Conservation (phyloP, 2,888 invertebrate species). For the Parthenolecanium corni region DNA sequence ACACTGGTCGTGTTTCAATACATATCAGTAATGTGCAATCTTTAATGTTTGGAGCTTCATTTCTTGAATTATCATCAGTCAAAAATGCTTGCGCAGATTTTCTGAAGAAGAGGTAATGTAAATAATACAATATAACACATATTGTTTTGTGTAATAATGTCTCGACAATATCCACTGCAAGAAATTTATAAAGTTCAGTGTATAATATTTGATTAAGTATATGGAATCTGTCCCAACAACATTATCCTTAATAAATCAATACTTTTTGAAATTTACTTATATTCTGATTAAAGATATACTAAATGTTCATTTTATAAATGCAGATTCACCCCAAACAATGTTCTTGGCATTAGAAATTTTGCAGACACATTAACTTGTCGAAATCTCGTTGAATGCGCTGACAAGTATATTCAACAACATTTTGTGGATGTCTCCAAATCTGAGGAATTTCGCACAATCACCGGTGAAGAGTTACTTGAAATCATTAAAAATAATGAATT, state of each 20-base stretch:
- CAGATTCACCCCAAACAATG: constrained; percentile 66
- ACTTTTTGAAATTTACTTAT: too few relatives aligned
- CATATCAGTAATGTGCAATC: constrained; percentile 70
- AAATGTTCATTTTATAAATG: background rate
- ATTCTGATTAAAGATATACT: background rate
- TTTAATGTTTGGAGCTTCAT: constrained; percentile 72
- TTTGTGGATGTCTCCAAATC: constrained; percentile 63
- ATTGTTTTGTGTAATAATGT: too few relatives aligned
- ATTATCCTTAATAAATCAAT: background rate
- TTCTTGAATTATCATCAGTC: constrained; percentile 64
- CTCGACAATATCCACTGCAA: too few relatives aligned
- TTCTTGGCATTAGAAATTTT: constrained; percentile 65
- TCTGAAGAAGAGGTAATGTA: constrained; percentile 45
- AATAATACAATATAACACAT: too few relatives aligned
- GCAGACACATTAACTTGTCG: constrained; percentile 65
- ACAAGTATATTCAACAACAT: constrained; percentile 66
- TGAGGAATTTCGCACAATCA: constrained; percentile 60
- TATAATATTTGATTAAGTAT: too few relatives aligned
- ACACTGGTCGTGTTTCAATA: constrained; percentile 64
- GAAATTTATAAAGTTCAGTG: too few relatives aligned
- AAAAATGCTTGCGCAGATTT: constrained; percentile 74
- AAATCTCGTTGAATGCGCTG: constrained; percentile 57
- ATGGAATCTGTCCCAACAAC: too few relatives aligned
- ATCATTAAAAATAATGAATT: constrained; percentile 64
- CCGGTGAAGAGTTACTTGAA: constrained; percentile 51